Evolutionary conservation across 2,113 vertebrate species (phyloP).

Genomic region (Ciconia boyciana): DNA sequence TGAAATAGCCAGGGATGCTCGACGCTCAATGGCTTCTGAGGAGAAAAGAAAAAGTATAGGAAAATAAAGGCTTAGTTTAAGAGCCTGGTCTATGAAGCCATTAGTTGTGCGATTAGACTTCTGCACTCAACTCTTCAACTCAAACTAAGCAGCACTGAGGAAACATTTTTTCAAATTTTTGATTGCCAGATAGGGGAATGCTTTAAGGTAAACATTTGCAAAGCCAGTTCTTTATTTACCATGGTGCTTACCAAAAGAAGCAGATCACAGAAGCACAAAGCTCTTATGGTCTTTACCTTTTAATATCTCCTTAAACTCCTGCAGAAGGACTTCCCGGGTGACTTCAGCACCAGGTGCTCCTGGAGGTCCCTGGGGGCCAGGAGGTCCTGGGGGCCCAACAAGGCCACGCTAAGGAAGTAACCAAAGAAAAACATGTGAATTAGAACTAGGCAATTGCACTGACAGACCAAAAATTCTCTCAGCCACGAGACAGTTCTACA

Average conservation of each 20-base stretch:
- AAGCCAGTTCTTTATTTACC: not conserved
- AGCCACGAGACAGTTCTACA: not conserved
- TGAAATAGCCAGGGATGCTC: conserved; percentile 64
- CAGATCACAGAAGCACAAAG: not conserved
- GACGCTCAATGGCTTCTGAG: conserved; percentile 85
- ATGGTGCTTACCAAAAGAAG: not conserved
- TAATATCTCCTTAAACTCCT: conserved; percentile 89
- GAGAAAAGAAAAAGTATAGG: not conserved
- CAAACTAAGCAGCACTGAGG: not conserved
- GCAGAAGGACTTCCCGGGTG: conserved; percentile 84
- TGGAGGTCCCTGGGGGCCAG: conserved; percentile 83
- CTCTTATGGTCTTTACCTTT: conserved; percentile 74
- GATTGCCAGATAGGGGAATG: not conserved
- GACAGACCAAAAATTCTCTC: not conserved
- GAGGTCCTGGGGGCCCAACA: conserved; percentile 85
- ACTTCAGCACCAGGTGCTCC: conserved; percentile 83
- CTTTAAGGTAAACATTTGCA: not conserved
- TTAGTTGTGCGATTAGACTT: not conserved
- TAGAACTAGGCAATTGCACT: not conserved
- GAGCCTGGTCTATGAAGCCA: not conserved
- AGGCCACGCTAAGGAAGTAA: conserved; percentile 61
- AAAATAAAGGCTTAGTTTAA: not conserved
- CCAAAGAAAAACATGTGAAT: not conserved
- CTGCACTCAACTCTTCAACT: too few relatives aligned
- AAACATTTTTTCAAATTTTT: not conserved